Base-by-base conservation (phyloP, 2,113 vertebrate genomes). In the Scortum barcoo region DNA sequence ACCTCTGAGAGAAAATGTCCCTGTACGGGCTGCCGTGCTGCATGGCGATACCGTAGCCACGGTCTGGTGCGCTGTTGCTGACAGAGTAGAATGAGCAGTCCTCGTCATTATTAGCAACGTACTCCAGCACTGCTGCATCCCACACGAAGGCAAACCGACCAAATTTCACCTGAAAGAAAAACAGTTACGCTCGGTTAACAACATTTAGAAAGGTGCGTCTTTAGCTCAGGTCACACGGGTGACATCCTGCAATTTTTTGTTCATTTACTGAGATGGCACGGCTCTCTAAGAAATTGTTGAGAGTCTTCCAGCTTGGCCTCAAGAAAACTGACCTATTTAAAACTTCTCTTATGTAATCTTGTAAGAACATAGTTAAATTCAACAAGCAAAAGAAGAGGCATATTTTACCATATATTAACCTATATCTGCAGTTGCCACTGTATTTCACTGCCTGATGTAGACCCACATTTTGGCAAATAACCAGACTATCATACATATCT, bases 1-100 rank as follows among this genome's bases (percentile, higher is more conserved):
- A 99, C 98, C 98, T 97, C 92, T 99, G 98, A 78, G 98, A 99
- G 92, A 99, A 99, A 42, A 97, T 96, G 12, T 99, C 98, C 62
- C 98, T 91, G 95, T 99, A 99, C 53, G 98, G 98, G 90, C 98
- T 99, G 85, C 98, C 98, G 0, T 99, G 98, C 73, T 99, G 98
- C 93, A 99, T 95, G 38, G 98, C 98, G 7, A 99, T 98, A 40
- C 98, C 98, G 0, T 99, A 99, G 3, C 98, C 98, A 24, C 98
- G 94, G 88, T 99, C 98, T 0, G 98, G 96, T 6, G 97, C 95
- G 0, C 92, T 97, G 89, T 95, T 99, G 73, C 96, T 97, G 0
- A 98, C 90, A 0, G 97, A 98, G 91, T 99, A 99, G 88, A 99
- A 97, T 62, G 98, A 97, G 78, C 98, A 99, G 46, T 99, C 98